Conservation (phyloP, 2,888 invertebrate species). For the Mechanitis mazaeus region DNA sequence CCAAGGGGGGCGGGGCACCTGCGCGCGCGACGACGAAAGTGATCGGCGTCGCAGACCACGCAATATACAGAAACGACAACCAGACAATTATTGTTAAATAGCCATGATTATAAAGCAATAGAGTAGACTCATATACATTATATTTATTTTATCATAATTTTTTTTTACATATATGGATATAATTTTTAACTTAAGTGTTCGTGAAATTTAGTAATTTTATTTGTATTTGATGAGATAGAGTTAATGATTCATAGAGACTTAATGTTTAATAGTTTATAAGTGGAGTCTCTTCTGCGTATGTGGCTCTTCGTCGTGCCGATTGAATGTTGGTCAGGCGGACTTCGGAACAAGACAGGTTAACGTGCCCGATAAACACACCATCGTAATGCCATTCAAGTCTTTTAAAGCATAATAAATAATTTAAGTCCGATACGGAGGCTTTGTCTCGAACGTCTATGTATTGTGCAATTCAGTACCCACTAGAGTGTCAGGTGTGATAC, state of each 20-base stretch:
- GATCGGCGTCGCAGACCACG: slow-evolving; percentile 40
- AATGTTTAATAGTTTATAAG: background rate
- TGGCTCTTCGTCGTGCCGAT: slow-evolving; percentile 27
- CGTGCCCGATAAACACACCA: slow-evolving; percentile 48
- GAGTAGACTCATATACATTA: background rate
- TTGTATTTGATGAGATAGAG: too few species aligned
- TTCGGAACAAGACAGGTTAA: slow-evolving; percentile 46
- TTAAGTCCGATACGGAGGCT: slow-evolving; percentile 48
- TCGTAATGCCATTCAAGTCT: slow-evolving; percentile 48
- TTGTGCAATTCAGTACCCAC: slow-evolving; percentile 55
- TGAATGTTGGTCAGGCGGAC: slow-evolving; percentile 45
- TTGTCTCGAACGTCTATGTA: slow-evolving; percentile 48
- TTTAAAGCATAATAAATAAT: slow-evolving; percentile 47
- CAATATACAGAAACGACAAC: slow-evolving; percentile 38
- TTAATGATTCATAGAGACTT: too few species aligned
- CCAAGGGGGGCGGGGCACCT: slow-evolving; percentile 34
- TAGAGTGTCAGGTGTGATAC: slow-evolving; percentile 50
- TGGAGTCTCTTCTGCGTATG: slow-evolving; percentile 24
- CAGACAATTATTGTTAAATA: slow-evolving; percentile 4
- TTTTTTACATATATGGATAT: too few species aligned
- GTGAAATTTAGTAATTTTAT: too few species aligned
- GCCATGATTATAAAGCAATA: background rate
- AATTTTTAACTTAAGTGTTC: too few species aligned
- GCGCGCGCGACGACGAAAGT: slow-evolving; percentile 47
- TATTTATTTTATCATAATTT: too few species aligned